Base-by-base conservation (phyloP, 2,797 vertebrate genomes). In the Peromyscus aztecus region DNA sequence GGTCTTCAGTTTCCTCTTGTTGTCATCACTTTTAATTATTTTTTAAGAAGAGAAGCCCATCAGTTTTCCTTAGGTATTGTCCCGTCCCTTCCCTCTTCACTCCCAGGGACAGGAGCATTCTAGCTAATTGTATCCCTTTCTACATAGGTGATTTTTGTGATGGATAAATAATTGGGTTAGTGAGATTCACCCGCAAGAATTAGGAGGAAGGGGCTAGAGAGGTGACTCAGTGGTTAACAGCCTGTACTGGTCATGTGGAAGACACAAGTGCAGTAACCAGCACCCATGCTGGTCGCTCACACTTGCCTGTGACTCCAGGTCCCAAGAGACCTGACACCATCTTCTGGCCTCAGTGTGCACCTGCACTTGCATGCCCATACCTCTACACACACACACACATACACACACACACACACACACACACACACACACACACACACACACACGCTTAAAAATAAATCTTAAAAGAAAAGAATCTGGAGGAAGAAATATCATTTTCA, bases 151-250 rank as follows among this genome's bases (percentile, higher is more conserved):
- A 13, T 27, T 94, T 94, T 77, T 92, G 34, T 31, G 82, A 37
- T 71, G 16, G 61, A 89, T 84, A 77, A 1, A 81, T 76, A 91
- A 78, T 83, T 24, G 61, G 37, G 43, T 71, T 95, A 94, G 92
- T 34, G 23, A 69, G n/a, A 90, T 6, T 92, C 17, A 91, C 89
- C 46, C 12, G 31, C 2, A 83, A 91, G 46, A 82, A 73, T 93
- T 59, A 84, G 46, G 37, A 81, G 19, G 75, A 77, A 77, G 27
- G 19, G 43, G 27, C 12, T 77, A 78, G 76, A 78, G 46, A 78
- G 29, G 16, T 78, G 76, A 8, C 3, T 31, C 29, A 52, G 16
- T 29, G 29, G 29, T 9, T 78, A 78, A 78, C 27, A 78, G 46
- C 29, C 31, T 19, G 46, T 31, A 17, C 10, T 52, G 29, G 29